Percentiles rank a stretch among this genome's conserved stretches.
phyloP scores from a whole-genome alignment of 2,797 vertebrate genomes.

The Ispidina lecontei region DNA sequence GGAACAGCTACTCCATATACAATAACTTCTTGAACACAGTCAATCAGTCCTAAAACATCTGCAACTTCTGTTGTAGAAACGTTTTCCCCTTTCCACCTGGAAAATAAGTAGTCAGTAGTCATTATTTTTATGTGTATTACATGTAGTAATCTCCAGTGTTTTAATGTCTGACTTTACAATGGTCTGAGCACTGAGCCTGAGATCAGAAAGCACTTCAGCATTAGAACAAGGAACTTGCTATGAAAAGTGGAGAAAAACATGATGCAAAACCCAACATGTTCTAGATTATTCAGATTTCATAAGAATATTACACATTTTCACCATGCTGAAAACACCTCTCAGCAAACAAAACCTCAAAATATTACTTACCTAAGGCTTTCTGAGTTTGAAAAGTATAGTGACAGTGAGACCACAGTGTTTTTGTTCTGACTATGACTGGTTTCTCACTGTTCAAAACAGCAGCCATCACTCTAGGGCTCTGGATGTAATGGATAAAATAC shows the following conservation, averaged over 20 bases:
- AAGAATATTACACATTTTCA: not conserved
- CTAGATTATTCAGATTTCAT: not conserved
- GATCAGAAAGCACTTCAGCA: not conserved
- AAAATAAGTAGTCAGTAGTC: not conserved
- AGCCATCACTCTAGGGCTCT: not conserved
- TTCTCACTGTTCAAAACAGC: not conserved
- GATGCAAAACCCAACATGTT: not conserved
- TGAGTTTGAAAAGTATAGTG: not conserved
- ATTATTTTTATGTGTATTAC: not conserved
- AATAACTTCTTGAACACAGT: slow-evolving; percentile 86
- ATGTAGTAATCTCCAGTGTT: not conserved
- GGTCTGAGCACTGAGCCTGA: not conserved
- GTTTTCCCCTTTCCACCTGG: slow-evolving; percentile 95
- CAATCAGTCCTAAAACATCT: slow-evolving; percentile 81
- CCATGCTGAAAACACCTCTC: not conserved
- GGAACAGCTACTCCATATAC: slow-evolving; percentile 90
- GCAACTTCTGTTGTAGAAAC: slow-evolving; percentile 90
- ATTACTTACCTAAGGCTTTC: not conserved
- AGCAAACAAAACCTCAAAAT: not conserved
- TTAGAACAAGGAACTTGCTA: not conserved
- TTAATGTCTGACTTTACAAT: not conserved
- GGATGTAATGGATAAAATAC: not conserved
- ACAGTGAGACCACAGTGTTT: not conserved
- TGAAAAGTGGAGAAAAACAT: not conserved
- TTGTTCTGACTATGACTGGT: not conserved